Conservation (phyloP, 2,797 vertebrate genomes). For the Miichthys miiuy region DNA sequence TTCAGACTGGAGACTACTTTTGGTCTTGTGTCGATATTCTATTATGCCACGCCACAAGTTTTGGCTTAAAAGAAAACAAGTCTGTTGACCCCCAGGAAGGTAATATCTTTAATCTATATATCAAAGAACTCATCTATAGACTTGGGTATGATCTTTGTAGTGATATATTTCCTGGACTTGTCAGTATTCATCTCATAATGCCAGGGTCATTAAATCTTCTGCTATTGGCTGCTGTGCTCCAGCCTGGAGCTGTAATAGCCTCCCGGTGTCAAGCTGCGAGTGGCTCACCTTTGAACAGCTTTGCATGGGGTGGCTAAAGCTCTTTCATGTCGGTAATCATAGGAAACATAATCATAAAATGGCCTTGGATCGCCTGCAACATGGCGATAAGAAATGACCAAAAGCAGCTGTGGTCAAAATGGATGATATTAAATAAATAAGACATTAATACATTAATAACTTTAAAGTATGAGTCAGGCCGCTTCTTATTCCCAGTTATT, state of each 20-base stretch:
- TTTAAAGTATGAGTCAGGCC: not conserved
- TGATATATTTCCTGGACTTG: conserved; percentile 40
- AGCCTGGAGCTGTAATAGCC: conserved; percentile 63
- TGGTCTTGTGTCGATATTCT: not conserved
- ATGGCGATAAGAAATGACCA: conserved; percentile 25
- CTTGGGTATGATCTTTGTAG: conserved; percentile 19
- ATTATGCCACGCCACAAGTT: conserved; percentile 3
- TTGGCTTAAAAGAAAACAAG: conserved; percentile 8
- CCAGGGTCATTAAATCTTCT: conserved; percentile 61
- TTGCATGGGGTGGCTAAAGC: conserved; percentile 47
- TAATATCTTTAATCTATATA: conserved; percentile 31
- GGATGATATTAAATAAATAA: conserved; percentile 1
- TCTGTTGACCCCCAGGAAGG: not conserved
- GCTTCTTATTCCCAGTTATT: not conserved
- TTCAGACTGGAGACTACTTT: conserved; percentile 17
- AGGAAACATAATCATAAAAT: conserved; percentile 59
- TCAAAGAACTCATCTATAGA: conserved; percentile 37
- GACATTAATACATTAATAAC: not conserved
- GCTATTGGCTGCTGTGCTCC: conserved; percentile 43
- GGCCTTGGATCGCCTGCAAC: conserved; percentile 29
- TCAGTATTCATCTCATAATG: conserved; percentile 46
- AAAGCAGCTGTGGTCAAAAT: conserved; percentile 30
- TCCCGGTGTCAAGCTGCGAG: conserved; percentile 66
- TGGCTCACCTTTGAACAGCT: conserved; percentile 69
- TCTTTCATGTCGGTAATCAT: conserved; percentile 73